Evolutionary conservation across 1,140 invertebrate genomes (phyloP).

Genomic region (Cyclargus thomasi): DNA sequence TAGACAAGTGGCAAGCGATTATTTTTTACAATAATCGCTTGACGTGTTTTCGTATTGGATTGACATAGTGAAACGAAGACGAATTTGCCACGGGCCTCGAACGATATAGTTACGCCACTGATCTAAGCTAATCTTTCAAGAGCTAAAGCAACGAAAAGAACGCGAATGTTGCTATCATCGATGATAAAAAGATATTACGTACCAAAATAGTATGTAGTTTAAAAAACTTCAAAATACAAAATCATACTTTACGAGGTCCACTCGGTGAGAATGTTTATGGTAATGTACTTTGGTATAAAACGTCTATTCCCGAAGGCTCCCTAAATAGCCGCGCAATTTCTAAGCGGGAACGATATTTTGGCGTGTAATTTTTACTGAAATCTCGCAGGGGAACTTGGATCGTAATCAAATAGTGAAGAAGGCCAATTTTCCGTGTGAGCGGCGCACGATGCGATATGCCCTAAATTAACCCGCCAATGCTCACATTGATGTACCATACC

Average conservation of each 20-base stretch:
- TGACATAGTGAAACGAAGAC: too few relatives aligned
- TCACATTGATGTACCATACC: constrained; percentile 33
- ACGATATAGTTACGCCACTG: too few relatives aligned
- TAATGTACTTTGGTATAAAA: constrained; percentile 12
- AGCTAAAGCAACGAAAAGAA: too few relatives aligned
- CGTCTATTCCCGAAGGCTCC: constrained; percentile 10
- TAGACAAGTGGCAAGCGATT: too few relatives aligned
- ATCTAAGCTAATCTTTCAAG: too few relatives aligned
- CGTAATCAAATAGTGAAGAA: constrained; percentile 55
- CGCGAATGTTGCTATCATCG: too few relatives aligned
- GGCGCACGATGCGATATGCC: constrained; percentile 45
- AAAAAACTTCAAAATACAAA: background rate
- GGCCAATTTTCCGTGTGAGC: constrained; percentile 63
- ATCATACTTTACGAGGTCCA: constrained; percentile 1
- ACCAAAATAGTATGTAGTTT: too few relatives aligned
- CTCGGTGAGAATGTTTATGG: constrained; percentile 3
- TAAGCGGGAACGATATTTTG: constrained; percentile 32
- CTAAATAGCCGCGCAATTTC: constrained; percentile 25
- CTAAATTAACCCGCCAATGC: constrained; percentile 54
- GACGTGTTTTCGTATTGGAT: too few relatives aligned
- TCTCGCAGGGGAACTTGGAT: constrained; percentile 54
- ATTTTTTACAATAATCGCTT: too few relatives aligned
- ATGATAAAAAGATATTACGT: too few relatives aligned
- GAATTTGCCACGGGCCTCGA: too few relatives aligned
- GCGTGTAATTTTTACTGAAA: constrained; percentile 38